Base-by-base conservation (phyloP, 2,888 invertebrate species). In the Cerastis rubricosa region DNA sequence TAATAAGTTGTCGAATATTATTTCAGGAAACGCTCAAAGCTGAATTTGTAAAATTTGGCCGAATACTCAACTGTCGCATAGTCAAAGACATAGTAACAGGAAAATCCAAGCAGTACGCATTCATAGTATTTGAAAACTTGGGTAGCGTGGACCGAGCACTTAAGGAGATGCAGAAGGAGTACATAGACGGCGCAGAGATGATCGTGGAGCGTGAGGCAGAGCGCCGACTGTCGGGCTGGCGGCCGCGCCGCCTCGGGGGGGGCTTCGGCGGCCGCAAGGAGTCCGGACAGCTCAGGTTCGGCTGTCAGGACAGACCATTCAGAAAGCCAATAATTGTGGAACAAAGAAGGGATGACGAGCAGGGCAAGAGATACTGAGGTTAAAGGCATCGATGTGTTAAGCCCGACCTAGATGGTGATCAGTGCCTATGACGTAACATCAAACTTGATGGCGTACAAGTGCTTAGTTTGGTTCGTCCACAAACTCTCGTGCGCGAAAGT, bases 231-330 rank as follows among this genome's bases (percentile, higher is more conserved):
- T 96, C 97, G 76, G 98, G 98, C 2, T 99, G 99, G 99, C 97
- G 98, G 90, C 99, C 99, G 5, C 97, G 99, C 83, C 94, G 99
- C 83, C 95, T 99, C 11, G 99, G 99, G 7, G 99, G 99, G 25
- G 99, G 99, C 22, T 98, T 99, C 91, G 98, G 98, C 7, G 99
- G 99, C 0, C 97, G 97, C 85, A 98, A 98, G 89, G 98, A 98
- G 93, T 98, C 99, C 0, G 99, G 99, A 0, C 99, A 99, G 91
- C 95, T 99, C 63, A 94, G 99, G 79, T 99, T 99, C 95, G 99
- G 99, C 1, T 98, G 99, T 66, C 97, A 97, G 87, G 98, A 98
- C 74, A 96, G 98, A 87, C 98, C 98, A 0, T 99, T 98, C 91
- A 97, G 96, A 87, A 97, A 97, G 92, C 98, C 98, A 4, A 97